Conservation (phyloP, 2,888 invertebrate species). For the Nomada goodeniana region DNA sequence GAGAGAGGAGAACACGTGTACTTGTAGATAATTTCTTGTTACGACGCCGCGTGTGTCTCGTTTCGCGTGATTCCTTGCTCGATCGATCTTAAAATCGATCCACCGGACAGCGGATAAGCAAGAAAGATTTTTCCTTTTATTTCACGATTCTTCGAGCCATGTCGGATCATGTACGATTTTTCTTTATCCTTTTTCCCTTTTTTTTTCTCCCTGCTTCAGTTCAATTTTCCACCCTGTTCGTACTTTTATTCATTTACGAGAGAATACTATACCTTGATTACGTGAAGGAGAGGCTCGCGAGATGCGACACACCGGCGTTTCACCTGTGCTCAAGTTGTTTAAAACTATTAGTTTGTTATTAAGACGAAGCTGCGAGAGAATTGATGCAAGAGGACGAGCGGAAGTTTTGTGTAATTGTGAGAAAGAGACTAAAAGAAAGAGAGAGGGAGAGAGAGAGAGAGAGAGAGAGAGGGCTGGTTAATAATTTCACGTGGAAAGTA, state of each 20-base stretch:
- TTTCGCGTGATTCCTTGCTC: slow-evolving; percentile 26
- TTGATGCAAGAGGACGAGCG: not conserved
- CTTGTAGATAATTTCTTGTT: slow-evolving; percentile 81
- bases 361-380: slow-evolving; percentile 58
- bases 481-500: not conserved
- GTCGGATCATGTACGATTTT: too few relatives aligned
- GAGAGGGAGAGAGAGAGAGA: slow-evolving; percentile 14
- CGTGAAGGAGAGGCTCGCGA: not conserved
- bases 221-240: too few relatives aligned
- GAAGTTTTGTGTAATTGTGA: slow-evolving; percentile 9
- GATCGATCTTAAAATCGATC: not conserved
- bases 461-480: slow-evolving; percentile 6
- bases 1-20: slow-evolving; percentile 36
- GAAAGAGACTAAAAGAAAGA: slow-evolving; percentile 3
- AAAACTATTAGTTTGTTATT: slow-evolving; percentile 81
- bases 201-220: too few relatives aligned
- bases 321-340: slow-evolving; percentile 83
- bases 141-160: too few relatives aligned
- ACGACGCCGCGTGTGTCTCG: slow-evolving; percentile 67
- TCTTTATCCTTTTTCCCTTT: too few relatives aligned
- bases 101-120: not conserved
- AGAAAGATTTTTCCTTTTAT: not conserved
- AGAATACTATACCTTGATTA: not conserved
- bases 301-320: slow-evolving; percentile 59
- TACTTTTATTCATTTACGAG: not conserved